Base-by-base conservation (phyloP, 2,888 invertebrate genomes). In the Epinotia ramella region DNA sequence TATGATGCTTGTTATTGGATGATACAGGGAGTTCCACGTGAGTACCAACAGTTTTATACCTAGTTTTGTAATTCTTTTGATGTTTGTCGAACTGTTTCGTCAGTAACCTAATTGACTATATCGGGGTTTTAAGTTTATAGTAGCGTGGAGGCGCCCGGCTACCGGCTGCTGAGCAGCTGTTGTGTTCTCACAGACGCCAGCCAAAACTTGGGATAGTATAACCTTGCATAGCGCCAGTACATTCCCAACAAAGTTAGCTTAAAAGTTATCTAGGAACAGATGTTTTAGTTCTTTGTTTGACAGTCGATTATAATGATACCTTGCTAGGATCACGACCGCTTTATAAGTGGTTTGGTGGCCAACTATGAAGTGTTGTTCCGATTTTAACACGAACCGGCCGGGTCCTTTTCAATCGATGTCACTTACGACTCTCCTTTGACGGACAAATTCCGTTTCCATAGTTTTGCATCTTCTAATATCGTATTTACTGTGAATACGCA, bases 1-100 rank as follows among this genome's bases (percentile, higher is more conserved):
- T 87, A 92, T 90, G 89, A 90, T 88, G 91, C 86, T 86, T 84
- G 85, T 91, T 89, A 86, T 93, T 93, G 94, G 94, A 94, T 94
- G 94, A 94, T 94, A 93, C 86, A 86, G 87, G 91, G 87, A 85
- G 85, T 87, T 85, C 85, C 83, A 88, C 84, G 94, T 94, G 81
- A 93, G 94, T 93, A 86, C 77, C 73, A 75, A 79, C 83, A 85
- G 83, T 80, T 84, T 80, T 82, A 67, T 78, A 78, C 79, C 76
- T 76, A 73, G 73, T 33, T 78, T 73, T 77, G 76, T 78, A 77
- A 81, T 80, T 80, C 79, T 79, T 82, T 81, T 79, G 79, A 79
- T 77, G 81, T 79, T 81, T 79, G 78, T 78, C 82, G 80, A 83
- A 85, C 84, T 83, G 84, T 85, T 85, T 88, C 85, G 85, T 88